Conservation (phyloP, 2,113 vertebrate species). For the Percina caprodes region DNA sequence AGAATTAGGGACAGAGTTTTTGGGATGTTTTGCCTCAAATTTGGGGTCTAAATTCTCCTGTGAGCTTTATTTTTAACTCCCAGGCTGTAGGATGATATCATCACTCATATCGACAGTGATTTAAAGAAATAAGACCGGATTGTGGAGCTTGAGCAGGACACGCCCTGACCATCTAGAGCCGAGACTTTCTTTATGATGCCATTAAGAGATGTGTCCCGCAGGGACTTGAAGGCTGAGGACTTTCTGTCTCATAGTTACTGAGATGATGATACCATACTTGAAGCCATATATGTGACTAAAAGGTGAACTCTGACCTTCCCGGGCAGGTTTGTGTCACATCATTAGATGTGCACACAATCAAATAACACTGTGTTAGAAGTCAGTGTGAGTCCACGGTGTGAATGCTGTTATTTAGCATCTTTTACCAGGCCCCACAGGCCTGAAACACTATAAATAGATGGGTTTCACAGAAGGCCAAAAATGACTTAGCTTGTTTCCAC, state of each 20-base stretch:
- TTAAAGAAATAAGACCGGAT: slow-evolving; percentile 21
- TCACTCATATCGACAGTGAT: slow-evolving; percentile 23
- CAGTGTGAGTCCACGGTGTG: background rate
- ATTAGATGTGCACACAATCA: background rate
- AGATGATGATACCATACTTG: no score
- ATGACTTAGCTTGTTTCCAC: slow-evolving; percentile 12
- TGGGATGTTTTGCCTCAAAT: background rate
- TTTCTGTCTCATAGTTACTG: no score
- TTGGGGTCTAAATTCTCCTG: background rate
- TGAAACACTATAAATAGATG: background rate
- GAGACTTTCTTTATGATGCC: background rate
- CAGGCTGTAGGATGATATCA: slow-evolving; percentile 17
- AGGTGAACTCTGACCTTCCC: no score
- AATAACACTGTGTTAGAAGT: background rate
- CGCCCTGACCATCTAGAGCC: slow-evolving; percentile 7
- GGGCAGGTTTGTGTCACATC: background rate
- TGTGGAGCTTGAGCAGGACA: background rate
- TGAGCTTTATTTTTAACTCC: no score
- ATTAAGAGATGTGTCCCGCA: slow-evolving; percentile 9
- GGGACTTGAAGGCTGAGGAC: background rate
- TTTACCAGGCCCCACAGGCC: background rate
- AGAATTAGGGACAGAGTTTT: slow-evolving; percentile 31
- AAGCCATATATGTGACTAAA: no score
- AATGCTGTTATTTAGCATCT: background rate
- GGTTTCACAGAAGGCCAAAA: slow-evolving; percentile 1